Percentiles rank a stretch among this genome's conserved stretches.
These are phyloP conservation scores for Dasyprocta punctata DNA, from an alignment of 2,113 vertebrate genomes.

Conservation along the genomic window DNA sequence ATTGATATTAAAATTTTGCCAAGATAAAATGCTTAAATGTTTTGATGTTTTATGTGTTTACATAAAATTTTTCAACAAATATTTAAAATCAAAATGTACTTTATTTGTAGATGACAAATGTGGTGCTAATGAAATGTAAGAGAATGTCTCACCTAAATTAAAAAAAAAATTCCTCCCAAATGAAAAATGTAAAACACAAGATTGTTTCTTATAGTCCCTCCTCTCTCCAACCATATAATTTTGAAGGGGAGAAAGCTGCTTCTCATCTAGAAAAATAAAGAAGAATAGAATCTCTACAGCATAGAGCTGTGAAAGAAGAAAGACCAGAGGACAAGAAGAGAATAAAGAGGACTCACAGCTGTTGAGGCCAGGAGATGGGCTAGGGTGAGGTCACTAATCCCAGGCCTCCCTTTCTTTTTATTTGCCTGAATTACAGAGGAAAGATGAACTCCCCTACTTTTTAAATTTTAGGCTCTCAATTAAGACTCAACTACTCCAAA, in stretches of 20 bases:
- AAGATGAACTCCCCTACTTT: background rate
- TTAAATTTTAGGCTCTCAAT: conserved; percentile 14
- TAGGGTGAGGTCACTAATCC: background rate
- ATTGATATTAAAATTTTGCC: background rate
- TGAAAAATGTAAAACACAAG: background rate
- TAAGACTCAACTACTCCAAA: conserved; percentile 34
- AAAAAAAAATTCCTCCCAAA: conserved; percentile 44
- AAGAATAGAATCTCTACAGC: background rate
- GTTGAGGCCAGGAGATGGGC: background rate
- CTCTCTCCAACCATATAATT: background rate
- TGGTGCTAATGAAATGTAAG: background rate
- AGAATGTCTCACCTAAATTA: background rate
- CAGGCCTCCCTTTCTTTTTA: background rate
- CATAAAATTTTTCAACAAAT: conserved; percentile 15
- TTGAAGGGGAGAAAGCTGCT: background rate
- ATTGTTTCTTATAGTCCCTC: background rate
- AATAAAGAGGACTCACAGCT: background rate
- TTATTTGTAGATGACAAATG: conserved; percentile 24
- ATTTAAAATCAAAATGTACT: conserved; percentile 30
- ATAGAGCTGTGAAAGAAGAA: background rate
- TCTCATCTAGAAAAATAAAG: background rate
- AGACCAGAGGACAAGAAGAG: background rate
- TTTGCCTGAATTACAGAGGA: background rate
- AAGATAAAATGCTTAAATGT: conserved; percentile 35
- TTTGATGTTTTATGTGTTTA: background rate